Evolutionary conservation across 2,113 vertebrate species (phyloP).

Genomic region (Grantiella picta): DNA sequence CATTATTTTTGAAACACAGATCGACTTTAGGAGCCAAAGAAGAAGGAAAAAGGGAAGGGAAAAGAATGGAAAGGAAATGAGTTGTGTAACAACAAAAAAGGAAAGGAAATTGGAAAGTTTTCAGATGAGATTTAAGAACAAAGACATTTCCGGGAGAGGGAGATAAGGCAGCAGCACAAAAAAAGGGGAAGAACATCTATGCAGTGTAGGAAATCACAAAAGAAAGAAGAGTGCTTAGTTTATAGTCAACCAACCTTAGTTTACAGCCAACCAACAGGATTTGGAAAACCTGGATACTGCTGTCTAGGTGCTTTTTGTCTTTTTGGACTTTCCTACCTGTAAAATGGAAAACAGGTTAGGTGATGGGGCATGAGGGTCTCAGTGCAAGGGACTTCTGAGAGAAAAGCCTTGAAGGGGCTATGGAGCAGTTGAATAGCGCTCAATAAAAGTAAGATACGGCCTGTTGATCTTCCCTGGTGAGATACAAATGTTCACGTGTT

Average conservation of each 20-base stretch:
- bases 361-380: not conserved
- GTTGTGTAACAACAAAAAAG: not conserved
- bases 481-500: not conserved
- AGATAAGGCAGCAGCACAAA: not conserved
- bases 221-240: not conserved
- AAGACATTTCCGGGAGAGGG: not conserved
- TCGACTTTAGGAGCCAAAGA: not conserved
- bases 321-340: not conserved
- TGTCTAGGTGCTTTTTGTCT: not conserved
- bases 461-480: not conserved
- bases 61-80: conserved; percentile 8
- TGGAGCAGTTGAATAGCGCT: not conserved
- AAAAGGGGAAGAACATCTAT: not conserved
- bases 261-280: not conserved
- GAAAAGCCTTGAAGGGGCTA: not conserved
- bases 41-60: not conserved
- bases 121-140: conserved; percentile 23
- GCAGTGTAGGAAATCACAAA: not conserved
- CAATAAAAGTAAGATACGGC: not conserved
- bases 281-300: not conserved
- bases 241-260: not conserved
- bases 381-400: not conserved
- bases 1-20: not conserved
- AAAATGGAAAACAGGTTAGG: not conserved
- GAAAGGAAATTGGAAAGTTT: conserved; percentile 22